A percentile compares a stretch with the other conserved stretches of the same genome.
Conservation (phyloP, 1,140 invertebrate genomes). For the Nylanderia fulva region DNA sequence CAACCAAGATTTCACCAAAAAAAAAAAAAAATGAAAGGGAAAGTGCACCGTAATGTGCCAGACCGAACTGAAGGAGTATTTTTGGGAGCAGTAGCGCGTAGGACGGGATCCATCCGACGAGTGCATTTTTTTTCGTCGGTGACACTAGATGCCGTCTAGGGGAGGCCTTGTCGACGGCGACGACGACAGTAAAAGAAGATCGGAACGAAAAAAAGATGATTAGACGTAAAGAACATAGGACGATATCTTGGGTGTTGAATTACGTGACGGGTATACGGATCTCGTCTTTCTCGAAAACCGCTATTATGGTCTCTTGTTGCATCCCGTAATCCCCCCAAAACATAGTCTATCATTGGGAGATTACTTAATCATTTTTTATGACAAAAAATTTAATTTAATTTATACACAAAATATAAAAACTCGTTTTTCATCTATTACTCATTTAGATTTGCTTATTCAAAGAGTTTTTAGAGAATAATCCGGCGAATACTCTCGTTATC, state of each 20-base stretch:
- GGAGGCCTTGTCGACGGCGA: conserved; percentile 53
- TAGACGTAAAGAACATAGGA: conserved; percentile 59
- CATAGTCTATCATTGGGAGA: neutral
- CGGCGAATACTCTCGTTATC: too few relatives aligned
- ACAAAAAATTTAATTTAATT: conserved; percentile 2
- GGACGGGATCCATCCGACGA: conserved; percentile 56
- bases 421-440: neutral
- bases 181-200: conserved; percentile 68
- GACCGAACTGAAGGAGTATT: conserved; percentile 35
- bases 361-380: neutral
- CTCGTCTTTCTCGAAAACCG: neutral
- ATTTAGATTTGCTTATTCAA: neutral
- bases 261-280: conserved; percentile 61
- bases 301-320: conserved; percentile 9
- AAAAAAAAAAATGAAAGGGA: neutral
- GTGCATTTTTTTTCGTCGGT: conserved; percentile 63
- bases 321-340: neutral
- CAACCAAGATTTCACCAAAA: neutral
- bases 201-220: conserved; percentile 48
- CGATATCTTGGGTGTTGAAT: conserved; percentile 57
- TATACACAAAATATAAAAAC: neutral
- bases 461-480: too few relatives aligned
- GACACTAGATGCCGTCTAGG: conserved; percentile 72
- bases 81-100: conserved; percentile 36
- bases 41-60: neutral